These are phyloP conservation scores for Leptonema lineaticorne DNA, from an alignment of 1,140 invertebrate genomes.

Conservation along the genomic window DNA sequence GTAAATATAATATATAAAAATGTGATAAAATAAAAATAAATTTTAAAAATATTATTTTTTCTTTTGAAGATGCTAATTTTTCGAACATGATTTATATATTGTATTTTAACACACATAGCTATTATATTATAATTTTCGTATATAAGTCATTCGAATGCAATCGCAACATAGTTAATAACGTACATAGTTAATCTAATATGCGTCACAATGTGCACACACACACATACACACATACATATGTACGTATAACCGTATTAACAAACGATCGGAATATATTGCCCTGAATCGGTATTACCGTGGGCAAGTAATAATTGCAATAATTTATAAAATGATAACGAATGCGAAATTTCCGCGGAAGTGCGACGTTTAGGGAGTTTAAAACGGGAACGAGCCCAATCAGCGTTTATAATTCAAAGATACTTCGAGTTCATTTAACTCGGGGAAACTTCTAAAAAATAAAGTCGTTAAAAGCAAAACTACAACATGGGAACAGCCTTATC, in stretches of 20 bases:
- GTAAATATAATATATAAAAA: no score
- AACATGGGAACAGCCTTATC: constrained; percentile 38
- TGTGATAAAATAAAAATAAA: no score
- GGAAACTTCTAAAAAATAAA: constrained; percentile 40
- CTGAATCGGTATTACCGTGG: no score
- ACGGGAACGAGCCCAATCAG: constrained; percentile 37
- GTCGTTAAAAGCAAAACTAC: constrained; percentile 41
- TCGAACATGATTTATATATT: no score
- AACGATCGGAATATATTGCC: neutral
- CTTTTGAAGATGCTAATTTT: no score
- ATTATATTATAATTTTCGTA: no score
- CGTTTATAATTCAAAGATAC: constrained; percentile 39
- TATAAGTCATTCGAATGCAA: no score
- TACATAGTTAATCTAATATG: no score
- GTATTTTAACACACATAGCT: no score
- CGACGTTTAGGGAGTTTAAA: constrained; percentile 22
- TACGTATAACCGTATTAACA: neutral
- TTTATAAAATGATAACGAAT: constrained; percentile 39
- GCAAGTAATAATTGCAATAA: constrained; percentile 38
- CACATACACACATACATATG: neutral
- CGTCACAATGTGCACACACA: neutral
- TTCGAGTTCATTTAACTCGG: constrained; percentile 42
- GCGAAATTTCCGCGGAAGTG: constrained; percentile 4
- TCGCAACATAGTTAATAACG: no score
- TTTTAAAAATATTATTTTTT: no score